Base-by-base conservation (phyloP, 2,113 vertebrate species). In the Loxodonta africana region DNA sequence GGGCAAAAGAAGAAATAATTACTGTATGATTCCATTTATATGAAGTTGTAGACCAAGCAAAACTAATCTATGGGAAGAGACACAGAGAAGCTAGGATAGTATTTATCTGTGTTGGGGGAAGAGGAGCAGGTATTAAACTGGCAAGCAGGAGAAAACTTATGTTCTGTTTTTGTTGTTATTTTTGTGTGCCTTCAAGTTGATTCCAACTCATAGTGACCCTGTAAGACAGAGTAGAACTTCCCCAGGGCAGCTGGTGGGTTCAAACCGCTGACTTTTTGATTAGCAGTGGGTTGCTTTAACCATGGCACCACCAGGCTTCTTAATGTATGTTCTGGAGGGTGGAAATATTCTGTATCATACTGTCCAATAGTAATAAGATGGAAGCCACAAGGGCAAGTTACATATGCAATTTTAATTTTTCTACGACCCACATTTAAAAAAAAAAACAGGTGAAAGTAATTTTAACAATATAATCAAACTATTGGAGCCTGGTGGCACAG, bases 21-120 rank as follows among this genome's bases (percentile, higher is more conserved):
- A 62, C 20, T 2, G 8, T 86, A 44, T 23, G 41, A 60, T 91
- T 57, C n/a, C 51, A 57, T 57, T 15, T 15, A 12, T 57, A 57
- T 57, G 53, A 57, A 57, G 25, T 91, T 95, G 78, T 88, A 23
- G 30, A 88, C 83, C 11, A 90, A 74, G 28, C 21, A 93, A 80
- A 83, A 48, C 8, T 41, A 80, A 89, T n/a, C 78, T 60, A 67
- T 65, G 20, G 21, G 7, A 65, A 83, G n/a, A 62, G 18, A 62
- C 60, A 62, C 60, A 62, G 21, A 88, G 26, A 67, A 90, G 23
- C 48, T 51, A 92, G 41, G 83, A 74, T 30, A 90, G 21, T 93
- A 69, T 78, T 83, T 87, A 60, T 92, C 8, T 63, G 46, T 41
- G 46, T 41, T 10, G 37, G 18, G 14, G 18, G 12, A 53, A 53